Percentiles rank a stretch among this genome's conserved stretches.
phyloP scores from a whole-genome alignment of 2,797 vertebrate genomes.

The Sebastes iracundus region DNA sequence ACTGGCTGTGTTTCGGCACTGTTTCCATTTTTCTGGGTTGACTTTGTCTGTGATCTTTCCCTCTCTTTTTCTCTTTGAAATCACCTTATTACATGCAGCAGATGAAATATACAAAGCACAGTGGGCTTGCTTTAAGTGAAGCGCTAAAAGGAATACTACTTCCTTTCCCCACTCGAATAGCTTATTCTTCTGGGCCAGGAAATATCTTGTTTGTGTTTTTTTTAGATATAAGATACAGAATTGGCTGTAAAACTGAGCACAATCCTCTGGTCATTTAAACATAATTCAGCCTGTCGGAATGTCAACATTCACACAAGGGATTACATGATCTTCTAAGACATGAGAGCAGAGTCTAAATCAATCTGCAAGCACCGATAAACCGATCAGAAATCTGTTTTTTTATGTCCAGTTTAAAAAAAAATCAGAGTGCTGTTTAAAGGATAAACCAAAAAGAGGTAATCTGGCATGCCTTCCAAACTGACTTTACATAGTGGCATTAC shows the following conservation, averaged over 20 bases:
- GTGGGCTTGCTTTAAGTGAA: slow-evolving; percentile 8
- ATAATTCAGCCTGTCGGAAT: not conserved
- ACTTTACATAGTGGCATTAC: slow-evolving; percentile 54
- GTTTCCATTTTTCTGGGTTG: slow-evolving; percentile 21
- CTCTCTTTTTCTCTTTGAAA: slow-evolving; percentile 33
- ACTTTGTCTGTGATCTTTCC: slow-evolving; percentile 34
- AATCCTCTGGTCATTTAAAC: not conserved
- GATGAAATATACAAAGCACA: slow-evolving; percentile 15
- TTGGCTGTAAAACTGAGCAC: not conserved
- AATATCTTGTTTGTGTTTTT: not conserved
- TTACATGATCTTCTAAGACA: not conserved
- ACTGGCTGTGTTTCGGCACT: not conserved
- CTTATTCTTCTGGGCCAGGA: not conserved
- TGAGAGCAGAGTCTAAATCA: slow-evolving; percentile 26
- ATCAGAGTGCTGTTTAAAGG: slow-evolving; percentile 5
- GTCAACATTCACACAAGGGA: not conserved
- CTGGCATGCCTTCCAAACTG: slow-evolving; percentile 55
- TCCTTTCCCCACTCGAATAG: not conserved
- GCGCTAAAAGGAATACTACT: slow-evolving; percentile 1
- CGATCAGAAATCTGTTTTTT: slow-evolving; percentile 4
- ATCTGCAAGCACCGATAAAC: slow-evolving; percentile 16
- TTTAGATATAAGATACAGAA: not conserved
- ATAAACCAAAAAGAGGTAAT: slow-evolving; percentile 51
- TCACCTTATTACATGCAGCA: not conserved
- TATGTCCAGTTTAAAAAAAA: slow-evolving; percentile 8